Percentiles rank a stretch among this genome's conserved stretches.
These are phyloP conservation scores for Grus americana DNA, from an alignment of 2,113 vertebrate species.

Conservation along the genomic window DNA sequence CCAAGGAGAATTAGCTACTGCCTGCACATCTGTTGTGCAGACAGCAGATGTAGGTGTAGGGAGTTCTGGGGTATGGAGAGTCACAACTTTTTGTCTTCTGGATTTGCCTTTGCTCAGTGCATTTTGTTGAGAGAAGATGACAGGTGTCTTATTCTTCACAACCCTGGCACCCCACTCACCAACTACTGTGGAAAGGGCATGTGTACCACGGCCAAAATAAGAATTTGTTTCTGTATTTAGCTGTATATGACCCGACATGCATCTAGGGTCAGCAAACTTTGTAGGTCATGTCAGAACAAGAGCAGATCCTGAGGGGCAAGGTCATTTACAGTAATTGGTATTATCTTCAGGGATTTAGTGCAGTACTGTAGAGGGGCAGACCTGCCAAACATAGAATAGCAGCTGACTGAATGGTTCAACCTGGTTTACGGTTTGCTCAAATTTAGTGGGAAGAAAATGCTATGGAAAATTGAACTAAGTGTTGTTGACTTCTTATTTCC, in stretches of 20 bases:
- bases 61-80: not conserved
- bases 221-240: constrained; percentile 23
- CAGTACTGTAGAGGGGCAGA: not conserved
- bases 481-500: not conserved
- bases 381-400: not conserved
- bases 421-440: not conserved
- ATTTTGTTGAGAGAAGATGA: not conserved
- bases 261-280: not conserved
- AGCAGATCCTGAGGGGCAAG: not conserved
- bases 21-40: not conserved
- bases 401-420: not conserved
- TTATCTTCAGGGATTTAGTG: constrained; percentile 11
- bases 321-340: constrained; percentile 3
- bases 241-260: not conserved
- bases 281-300: not conserved
- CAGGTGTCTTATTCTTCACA: constrained; percentile 10
- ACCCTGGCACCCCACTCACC: not conserved
- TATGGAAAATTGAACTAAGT: not conserved
- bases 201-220: not conserved
- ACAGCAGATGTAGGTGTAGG: not conserved
- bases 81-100: not conserved
- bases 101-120: not conserved
- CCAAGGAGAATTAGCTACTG: not conserved
- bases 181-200: not conserved
- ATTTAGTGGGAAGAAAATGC: not conserved